Percentiles rank a stretch among this genome's conserved stretches.
phyloP scores from a whole-genome alignment of 2,797 vertebrate genomes.

The Sebastes oblongus region DNA sequence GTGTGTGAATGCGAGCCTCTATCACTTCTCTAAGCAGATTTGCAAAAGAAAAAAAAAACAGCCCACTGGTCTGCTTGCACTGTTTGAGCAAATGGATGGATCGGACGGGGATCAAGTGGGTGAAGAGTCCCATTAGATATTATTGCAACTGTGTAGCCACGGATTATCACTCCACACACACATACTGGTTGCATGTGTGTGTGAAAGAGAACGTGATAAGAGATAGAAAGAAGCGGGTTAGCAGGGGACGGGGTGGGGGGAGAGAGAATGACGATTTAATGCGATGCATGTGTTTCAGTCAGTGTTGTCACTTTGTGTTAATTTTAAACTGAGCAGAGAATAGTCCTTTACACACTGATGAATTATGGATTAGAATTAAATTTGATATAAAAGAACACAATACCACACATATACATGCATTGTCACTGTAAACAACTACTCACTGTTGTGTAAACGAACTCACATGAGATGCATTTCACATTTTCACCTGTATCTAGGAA shows the following conservation, averaged over 20 bases:
- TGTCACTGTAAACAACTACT: not conserved
- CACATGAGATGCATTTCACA: not conserved
- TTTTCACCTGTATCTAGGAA: not conserved
- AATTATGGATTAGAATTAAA: constrained; percentile 72
- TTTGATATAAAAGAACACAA: constrained; percentile 54
- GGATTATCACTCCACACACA: constrained; percentile 60
- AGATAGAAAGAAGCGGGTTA: constrained; percentile 15
- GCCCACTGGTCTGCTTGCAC: constrained; percentile 27
- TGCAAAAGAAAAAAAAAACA: constrained; percentile 38
- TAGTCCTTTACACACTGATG: constrained; percentile 69
- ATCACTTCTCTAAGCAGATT: constrained; percentile 73
- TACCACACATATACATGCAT: constrained; percentile 34
- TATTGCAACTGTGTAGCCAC: constrained; percentile 51
- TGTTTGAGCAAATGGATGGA: constrained; percentile 61
- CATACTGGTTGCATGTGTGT: not conserved
- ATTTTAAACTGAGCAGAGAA: constrained; percentile 57
- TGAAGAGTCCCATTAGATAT: constrained; percentile 65
- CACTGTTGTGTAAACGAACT: constrained; percentile 22
- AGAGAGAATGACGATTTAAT: constrained; percentile 38
- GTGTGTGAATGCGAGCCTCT: constrained; percentile 20
- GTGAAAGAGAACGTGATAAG: not conserved
- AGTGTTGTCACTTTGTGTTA: constrained; percentile 71
- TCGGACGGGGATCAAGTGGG: constrained; percentile 52
- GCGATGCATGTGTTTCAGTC: constrained; percentile 66
- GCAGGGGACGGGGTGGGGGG: not conserved